Conservation (phyloP, 2,113 vertebrate genomes). For the Hepsetus odoe region DNA sequence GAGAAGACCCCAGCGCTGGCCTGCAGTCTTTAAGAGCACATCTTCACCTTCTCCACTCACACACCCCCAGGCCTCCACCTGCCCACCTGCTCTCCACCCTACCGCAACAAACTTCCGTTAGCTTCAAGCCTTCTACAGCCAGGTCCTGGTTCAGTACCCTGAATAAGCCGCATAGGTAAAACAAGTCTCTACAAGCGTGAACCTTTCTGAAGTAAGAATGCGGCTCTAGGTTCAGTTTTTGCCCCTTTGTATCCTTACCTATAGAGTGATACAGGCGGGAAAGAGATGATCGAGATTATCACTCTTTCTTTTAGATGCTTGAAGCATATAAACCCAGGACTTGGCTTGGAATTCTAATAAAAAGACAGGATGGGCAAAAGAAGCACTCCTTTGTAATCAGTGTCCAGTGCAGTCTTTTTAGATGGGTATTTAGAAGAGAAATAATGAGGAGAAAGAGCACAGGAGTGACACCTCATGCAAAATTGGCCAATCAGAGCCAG, state of each 20-base stretch:
- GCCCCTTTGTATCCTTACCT: background rate
- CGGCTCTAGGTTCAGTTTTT: conserved; percentile 10
- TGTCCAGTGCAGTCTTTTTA: background rate
- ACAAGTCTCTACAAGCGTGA: no score
- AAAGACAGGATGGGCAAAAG: background rate
- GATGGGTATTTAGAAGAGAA: background rate
- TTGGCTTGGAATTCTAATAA: background rate
- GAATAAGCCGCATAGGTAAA: background rate
- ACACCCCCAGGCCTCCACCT: conserved; percentile 7
- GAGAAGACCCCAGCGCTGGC: conserved; percentile 70
- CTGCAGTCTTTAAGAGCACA: conserved; percentile 78
- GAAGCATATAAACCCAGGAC: background rate
- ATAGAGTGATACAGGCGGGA: background rate
- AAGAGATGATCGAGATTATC: background rate
- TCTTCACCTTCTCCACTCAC: conserved; percentile 31
- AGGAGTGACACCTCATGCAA: conserved; percentile 15
- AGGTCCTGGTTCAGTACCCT: conserved; percentile 26
- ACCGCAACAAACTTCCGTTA: background rate
- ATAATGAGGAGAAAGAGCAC: conserved; percentile 1
- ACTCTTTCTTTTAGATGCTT: background rate
- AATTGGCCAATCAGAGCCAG: conserved; percentile 15
- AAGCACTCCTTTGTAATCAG: background rate
- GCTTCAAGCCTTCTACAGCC: conserved; percentile 35
- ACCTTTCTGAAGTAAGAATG: background rate
- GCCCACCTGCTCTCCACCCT: background rate